Base-by-base conservation (phyloP, 2,888 invertebrate genomes). In the Drosophila subquinaria region DNA sequence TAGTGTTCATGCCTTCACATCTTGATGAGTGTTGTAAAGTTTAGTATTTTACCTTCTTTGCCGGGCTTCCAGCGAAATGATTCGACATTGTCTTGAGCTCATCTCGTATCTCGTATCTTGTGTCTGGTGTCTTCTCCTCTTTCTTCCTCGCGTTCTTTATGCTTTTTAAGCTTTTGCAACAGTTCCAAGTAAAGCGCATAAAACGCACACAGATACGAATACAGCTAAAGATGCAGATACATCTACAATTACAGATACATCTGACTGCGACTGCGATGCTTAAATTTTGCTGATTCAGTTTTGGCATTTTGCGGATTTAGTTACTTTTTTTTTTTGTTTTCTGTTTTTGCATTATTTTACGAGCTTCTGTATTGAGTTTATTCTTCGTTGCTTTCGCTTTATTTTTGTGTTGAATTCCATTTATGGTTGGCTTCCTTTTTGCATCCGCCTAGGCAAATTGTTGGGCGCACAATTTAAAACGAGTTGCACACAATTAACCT, bases 281-380 rank as follows among this genome's bases (percentile, higher is more conserved):
- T 84, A 85, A 85, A 79, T 89, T 84, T 73, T 76, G 73, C 70
- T 82, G 90, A 84, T 81, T 89, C 89, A 88, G 80, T 69, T 74
- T 47, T 73, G 52, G 61, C 61, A 57, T 62, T 72, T 66, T 63
- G 60, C 62, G 60, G 42, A 65, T 72, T 73, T 62, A 10, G 56
- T 42, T 38, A 61, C 60, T 56, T 60, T 50, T 65, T 42, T 15
- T 2, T 15, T 3, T 4, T 3, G 3, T 4, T 23, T 23, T 23
- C 23, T 23, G 23, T 23, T 23, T 48, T 27, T n/a, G n/a, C 13
- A 11, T 47, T 6, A 33, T 45, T 59, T 48, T 17, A 47, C 27
- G 38, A 27, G 38, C 36, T 17, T 40, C 27, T 47, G 53, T 35
- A 36, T 33, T 33, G 15, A 15, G n/a, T 35, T 57, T 9, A 45